Evolutionary conservation across 2,113 vertebrate genomes (phyloP), one percentile per base, ranked within the genome.

Genomic region (Pyxicephalus adspersus): DNA sequence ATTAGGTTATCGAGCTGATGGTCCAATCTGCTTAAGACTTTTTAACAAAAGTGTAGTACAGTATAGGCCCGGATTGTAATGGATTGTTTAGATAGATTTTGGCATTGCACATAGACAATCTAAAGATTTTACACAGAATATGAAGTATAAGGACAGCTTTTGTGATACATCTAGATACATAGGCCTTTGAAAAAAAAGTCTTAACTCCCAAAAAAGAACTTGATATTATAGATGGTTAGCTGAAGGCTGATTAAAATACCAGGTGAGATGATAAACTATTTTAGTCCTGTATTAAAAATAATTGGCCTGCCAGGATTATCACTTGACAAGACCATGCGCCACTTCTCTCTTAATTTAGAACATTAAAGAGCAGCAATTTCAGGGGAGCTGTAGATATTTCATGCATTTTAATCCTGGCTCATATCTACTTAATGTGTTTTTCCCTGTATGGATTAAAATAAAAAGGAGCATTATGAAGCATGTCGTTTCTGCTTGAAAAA

Each of bases 251-350:
- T 34, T 64, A 54, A 61, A 73, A 64, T 72, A 52, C 23, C 17
- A 64, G 57, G 61, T 20, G 60, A 77, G 18, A 15, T 31, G 26
- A 57, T 73, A 57, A 64, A 74, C 52, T 51, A 19, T 25, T 55
- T 64, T 28, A 57, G 45, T 25, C 17, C 19, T 54, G 63, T 31
- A 70, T 80, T 81, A 64, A 75, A 79, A 78, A 58, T 75, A 66
- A 74, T 64, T 22, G 38, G 67, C 58, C 23, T 61, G 75, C 29
- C 29, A 68, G 45, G 29, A 67, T 29, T 61, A 61, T 38, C 31
- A 34, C 57, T 45, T 61, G 57, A 75, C 13, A 75, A 75, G 57
- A 61, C 54, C 57, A 25, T 25, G 57, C 18, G 55, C 55, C n/a
- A 38, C 55, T 38, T 75, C 34, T 26, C 34, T 75, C 22, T 23